Base-by-base conservation (phyloP, 23 tunicate genomes). In the Botrylloides violaceus region DNA sequence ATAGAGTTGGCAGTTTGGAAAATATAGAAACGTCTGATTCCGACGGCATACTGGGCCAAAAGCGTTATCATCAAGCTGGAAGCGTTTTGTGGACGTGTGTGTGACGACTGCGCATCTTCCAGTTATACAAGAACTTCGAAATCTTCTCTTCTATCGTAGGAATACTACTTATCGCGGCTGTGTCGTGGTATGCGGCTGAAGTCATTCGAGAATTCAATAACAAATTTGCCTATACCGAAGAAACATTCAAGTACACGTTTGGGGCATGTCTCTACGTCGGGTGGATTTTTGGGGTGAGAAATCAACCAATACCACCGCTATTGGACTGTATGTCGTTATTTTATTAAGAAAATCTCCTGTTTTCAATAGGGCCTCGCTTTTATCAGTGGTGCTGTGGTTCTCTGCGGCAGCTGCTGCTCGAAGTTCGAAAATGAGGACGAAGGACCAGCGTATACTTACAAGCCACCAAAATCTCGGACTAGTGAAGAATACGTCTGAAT, bases 171-270 rank as follows among this genome's bases (percentile, higher is more conserved):
- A 25, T 90, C 22, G 84, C 85, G 2, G 68, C 85, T 2, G 90
- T 83, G 9, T 78, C 91, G 35, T 90, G 97, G 97, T 90, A 90
- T 36, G 97, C 97, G 5, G 77, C 79, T 19, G 85, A 83, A 18
- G 85, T 90, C 6, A 59, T 90, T 19, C 37, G 58, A 58, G 73
- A 77, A 32, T 83, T 78, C 63, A n/a, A 36, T 18, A 32, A 79
- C 49, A 55, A 61, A 31, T 56, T 33, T 1, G 33, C 34, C 33
- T 49, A 30, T 3, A 37, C 29, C 30, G 6, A 64, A 7, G 58
- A 68, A 26, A 56, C 28, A 24, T 25, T 83, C 70, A 77, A 66
- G 15, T 90, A 83, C 36, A 87, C 81, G 36, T 79, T 79, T 32
- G 97, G 97, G 38, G 32, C 85, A 4, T 89, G 89, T 23, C 71